phyloP scores from a whole-genome alignment of 2,113 vertebrate genomes.

The Neomonachus schauinslandi region DNA sequence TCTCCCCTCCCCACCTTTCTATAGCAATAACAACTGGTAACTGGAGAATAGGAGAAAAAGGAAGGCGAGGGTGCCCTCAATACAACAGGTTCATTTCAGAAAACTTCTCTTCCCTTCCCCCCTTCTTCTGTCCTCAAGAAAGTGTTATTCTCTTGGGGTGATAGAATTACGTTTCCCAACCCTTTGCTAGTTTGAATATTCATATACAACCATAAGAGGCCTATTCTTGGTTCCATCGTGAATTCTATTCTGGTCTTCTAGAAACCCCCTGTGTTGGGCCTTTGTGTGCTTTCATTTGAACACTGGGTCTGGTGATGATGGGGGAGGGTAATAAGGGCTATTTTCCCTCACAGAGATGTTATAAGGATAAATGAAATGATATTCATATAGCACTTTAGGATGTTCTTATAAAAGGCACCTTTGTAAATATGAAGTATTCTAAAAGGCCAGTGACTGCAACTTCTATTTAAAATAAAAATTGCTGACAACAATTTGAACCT shows the following conservation, averaged over 20 bases:
- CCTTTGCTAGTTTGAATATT: not conserved
- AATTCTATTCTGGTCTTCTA: not conserved
- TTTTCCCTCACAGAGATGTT: slow-evolving; percentile 20
- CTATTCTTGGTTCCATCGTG: not conserved
- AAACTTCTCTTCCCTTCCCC: not conserved
- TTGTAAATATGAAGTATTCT: slow-evolving; percentile 77
- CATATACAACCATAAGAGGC: not conserved
- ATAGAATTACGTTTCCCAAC: not conserved
- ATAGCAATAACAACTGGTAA: not conserved
- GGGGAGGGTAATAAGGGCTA: not conserved
- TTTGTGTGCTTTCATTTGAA: slow-evolving; percentile 1
- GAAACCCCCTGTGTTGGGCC: not conserved
- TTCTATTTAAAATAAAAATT: slow-evolving; percentile 74
- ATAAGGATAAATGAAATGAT: slow-evolving; percentile 79
- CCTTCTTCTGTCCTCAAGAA: not conserved
- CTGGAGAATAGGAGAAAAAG: not conserved
- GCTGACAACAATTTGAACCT: slow-evolving; percentile 68
- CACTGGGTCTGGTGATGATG: not conserved
- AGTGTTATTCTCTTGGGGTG: not conserved
- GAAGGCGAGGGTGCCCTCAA: not conserved
- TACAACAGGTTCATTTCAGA: not conserved
- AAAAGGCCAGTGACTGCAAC: slow-evolving; percentile 71
- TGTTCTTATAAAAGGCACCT: slow-evolving; percentile 70
- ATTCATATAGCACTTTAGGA: slow-evolving; percentile 68
- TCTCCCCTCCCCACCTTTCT: not conserved